These are phyloP conservation scores for Sphecodes monilicornis DNA, from an alignment of 2,888 invertebrate species.

Conservation along the genomic window DNA sequence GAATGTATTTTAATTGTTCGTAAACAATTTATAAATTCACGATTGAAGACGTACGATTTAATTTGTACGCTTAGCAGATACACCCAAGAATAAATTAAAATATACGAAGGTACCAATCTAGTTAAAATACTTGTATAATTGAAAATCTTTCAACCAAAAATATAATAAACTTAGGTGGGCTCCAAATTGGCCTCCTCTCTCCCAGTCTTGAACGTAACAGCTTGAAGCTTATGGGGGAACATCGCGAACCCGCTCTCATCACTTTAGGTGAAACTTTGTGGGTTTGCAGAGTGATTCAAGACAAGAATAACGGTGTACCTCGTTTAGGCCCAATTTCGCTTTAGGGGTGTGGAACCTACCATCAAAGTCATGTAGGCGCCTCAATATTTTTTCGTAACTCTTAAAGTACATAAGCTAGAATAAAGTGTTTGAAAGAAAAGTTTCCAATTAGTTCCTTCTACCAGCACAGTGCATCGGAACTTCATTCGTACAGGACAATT, in stretches of 20 bases:
- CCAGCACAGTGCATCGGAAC: constrained; percentile 43
- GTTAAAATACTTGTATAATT: neutral
- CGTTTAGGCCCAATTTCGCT: neutral
- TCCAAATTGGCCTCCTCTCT: neutral
- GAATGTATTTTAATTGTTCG: no score
- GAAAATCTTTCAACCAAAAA: neutral
- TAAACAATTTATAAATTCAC: no score
- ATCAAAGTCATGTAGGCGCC: neutral
- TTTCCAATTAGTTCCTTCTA: constrained; percentile 77
- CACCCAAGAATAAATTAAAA: neutral
- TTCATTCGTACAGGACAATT: constrained; percentile 61
- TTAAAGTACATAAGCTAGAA: neutral
- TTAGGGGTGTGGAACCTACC: neutral
- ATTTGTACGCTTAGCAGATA: neutral
- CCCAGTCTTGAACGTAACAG: neutral
- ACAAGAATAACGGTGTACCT: neutral
- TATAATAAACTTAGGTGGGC: neutral
- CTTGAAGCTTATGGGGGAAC: neutral
- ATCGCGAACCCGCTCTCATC: neutral
- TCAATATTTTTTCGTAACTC: neutral
- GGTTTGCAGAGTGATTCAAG: neutral
- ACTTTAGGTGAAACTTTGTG: neutral
- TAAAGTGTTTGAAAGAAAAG: neutral
- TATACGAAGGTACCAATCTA: neutral
- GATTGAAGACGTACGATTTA: neutral